These are phyloP conservation scores for Artibeus jamaicensis DNA, from an alignment of 2,797 vertebrate species.

Conservation along the genomic window DNA sequence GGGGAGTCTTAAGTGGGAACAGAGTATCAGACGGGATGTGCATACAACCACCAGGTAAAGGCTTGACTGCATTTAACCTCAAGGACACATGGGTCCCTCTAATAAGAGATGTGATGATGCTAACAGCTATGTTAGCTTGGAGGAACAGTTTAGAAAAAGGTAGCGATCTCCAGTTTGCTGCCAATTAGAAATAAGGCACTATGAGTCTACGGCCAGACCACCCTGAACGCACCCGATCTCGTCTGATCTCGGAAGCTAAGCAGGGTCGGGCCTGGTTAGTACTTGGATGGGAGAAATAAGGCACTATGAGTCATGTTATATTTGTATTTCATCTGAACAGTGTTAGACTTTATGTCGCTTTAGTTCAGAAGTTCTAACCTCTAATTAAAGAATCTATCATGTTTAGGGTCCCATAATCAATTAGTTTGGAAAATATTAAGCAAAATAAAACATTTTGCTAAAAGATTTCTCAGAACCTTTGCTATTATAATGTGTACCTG, in stretches of 20 bases:
- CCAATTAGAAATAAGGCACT: background rate
- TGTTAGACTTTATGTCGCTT: background rate
- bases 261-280: too few relatives aligned
- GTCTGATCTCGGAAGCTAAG: too few relatives aligned
- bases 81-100: background rate
- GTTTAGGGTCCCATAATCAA: background rate
- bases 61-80: background rate
- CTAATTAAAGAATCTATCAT: background rate
- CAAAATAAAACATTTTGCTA: background rate
- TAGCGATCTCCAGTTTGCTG: background rate
- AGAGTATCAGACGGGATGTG: rapidly evolving
- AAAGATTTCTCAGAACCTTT: background rate
- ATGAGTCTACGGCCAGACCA: too few relatives aligned
- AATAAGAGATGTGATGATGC: background rate
- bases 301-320: background rate
- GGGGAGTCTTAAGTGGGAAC: background rate
- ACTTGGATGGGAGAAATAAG: too few relatives aligned
- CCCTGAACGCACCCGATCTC: too few relatives aligned
- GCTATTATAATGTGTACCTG: background rate
- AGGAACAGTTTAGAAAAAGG: background rate
- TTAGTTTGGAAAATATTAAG: background rate
- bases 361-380: background rate
- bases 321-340: background rate
- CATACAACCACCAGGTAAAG: background rate
- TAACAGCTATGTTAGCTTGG: background rate